A percentile compares a stretch with the other conserved stretches of the same genome.
These are phyloP conservation scores for Sorex fumeus DNA, from an alignment of 2,113 vertebrate genomes.

Conservation along the genomic window DNA sequence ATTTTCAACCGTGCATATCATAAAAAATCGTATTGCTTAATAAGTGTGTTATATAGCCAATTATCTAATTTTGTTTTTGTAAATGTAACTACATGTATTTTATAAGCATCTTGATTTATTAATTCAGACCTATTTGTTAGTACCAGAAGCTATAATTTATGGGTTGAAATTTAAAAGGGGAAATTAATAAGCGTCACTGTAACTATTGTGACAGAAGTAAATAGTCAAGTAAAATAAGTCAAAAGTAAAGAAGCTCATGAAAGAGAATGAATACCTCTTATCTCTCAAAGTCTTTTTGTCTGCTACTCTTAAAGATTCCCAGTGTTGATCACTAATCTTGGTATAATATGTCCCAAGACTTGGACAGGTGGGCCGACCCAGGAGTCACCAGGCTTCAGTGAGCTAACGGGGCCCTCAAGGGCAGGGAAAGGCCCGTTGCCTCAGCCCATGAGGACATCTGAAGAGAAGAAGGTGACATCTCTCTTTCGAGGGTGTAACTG, in stretches of 20 bases:
- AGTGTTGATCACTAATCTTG: neutral
- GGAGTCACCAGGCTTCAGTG: too few relatives aligned
- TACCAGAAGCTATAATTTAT: constrained; percentile 29
- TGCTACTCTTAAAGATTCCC: neutral
- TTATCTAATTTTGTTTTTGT: constrained; percentile 16
- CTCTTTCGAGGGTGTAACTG: neutral
- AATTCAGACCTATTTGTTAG: too few relatives aligned
- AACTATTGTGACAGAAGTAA: too few relatives aligned
- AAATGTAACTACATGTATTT: neutral
- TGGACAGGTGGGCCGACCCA: too few relatives aligned
- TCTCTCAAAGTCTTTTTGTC: neutral
- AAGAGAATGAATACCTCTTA: neutral
- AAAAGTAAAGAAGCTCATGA: too few relatives aligned
- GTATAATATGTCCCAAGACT: neutral
- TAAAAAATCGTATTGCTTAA: constrained; percentile 24
- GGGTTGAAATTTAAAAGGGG: constrained; percentile 5
- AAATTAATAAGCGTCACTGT: neutral
- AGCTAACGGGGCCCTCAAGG: too few relatives aligned
- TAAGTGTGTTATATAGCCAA: constrained; percentile 15
- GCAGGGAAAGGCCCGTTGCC: neutral
- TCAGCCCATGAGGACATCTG: neutral
- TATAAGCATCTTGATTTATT: constrained; percentile 9
- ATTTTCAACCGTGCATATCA: neutral
- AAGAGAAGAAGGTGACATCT: neutral
- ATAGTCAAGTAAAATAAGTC: too few relatives aligned